Conservation (phyloP, 2,888 invertebrate species). For the Drosophila recens region DNA sequence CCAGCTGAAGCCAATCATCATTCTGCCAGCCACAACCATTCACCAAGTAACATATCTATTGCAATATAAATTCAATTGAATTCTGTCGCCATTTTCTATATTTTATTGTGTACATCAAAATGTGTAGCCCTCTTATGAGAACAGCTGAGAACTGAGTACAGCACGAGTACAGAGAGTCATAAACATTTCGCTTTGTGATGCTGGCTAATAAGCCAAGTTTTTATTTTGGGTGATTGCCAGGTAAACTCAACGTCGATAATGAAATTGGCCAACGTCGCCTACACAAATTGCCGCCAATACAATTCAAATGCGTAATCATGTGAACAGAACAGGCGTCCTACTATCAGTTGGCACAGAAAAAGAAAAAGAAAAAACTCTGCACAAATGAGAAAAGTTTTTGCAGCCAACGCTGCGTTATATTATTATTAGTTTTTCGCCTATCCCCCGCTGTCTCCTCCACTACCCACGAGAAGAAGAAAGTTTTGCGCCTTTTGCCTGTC, state of each 20-base stretch:
- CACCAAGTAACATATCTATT: constrained; percentile 42
- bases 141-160: background rate
- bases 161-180: constrained; percentile 13
- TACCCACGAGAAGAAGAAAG: constrained; percentile 38
- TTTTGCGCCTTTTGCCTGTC: constrained; percentile 54
- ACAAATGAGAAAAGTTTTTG: constrained; percentile 80
- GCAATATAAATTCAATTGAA: constrained; percentile 63
- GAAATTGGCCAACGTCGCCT: constrained; percentile 51
- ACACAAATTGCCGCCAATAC: constrained; percentile 53
- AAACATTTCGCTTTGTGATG: constrained; percentile 38
- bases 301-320: constrained; percentile 79
- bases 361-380: constrained; percentile 40
- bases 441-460: background rate
- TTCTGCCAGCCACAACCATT: constrained; percentile 23
- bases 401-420: constrained; percentile 68
- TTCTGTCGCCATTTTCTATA: constrained; percentile 40
- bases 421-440: constrained; percentile 76
- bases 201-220: constrained; percentile 27
- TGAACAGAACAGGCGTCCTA: constrained; percentile 45
- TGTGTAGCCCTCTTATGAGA: constrained; percentile 15
- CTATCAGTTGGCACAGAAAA: constrained; percentile 9
- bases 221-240: constrained; percentile 26
- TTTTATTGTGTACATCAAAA: constrained; percentile 46
- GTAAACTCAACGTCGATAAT: constrained; percentile 44
- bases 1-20: constrained; percentile 72